Evolutionary conservation across 2,113 vertebrate genomes (phyloP).

Genomic region (Numenius arquata): DNA sequence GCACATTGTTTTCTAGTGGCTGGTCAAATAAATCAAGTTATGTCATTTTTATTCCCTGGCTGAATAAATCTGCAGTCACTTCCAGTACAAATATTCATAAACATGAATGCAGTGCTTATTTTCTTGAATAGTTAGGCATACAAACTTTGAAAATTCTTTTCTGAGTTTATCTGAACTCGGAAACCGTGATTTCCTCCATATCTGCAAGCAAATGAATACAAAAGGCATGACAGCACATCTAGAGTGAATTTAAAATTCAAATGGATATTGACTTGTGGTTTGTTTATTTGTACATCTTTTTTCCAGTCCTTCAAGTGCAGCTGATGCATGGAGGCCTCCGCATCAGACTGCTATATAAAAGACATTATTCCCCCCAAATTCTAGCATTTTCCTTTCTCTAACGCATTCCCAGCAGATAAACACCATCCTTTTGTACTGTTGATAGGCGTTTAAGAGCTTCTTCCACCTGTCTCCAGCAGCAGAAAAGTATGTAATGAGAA

Average conservation of each 20-base stretch:
- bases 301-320: not conserved
- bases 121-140: not conserved
- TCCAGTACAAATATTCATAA: not conserved
- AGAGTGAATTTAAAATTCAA: not conserved
- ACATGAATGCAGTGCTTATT: not conserved
- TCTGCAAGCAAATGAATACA: not conserved
- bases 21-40: conserved; percentile 8
- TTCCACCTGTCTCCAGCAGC: not conserved
- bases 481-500: not conserved
- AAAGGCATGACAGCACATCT: not conserved
- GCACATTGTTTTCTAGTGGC: conserved; percentile 6
- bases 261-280: not conserved
- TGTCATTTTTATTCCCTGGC: not conserved
- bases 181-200: not conserved
- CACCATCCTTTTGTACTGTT: not conserved
- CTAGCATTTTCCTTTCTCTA: not conserved
- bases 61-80: not conserved
- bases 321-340: not conserved
- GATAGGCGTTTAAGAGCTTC: not conserved
- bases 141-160: not conserved
- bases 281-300: not conserved
- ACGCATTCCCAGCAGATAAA: not conserved
- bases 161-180: not conserved
- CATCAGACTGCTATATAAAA: not conserved
- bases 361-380: not conserved